phyloP scores from a whole-genome alignment of 2,113 vertebrate genomes.

The Microtus montanus region DNA sequence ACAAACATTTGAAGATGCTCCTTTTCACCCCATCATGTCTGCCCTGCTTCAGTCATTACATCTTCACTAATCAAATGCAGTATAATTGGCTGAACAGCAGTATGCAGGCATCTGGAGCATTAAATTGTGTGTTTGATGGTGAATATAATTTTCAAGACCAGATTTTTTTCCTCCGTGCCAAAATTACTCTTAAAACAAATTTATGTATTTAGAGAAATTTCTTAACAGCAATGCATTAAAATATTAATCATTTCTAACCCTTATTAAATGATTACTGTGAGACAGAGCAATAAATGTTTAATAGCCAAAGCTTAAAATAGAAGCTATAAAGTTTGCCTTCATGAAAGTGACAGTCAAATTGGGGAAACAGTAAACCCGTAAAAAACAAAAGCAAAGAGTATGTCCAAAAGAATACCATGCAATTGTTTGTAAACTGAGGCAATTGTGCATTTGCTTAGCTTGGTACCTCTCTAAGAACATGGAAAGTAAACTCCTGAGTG shows the following conservation, averaged over 20 bases:
- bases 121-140: neutral
- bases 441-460: fast-evolving
- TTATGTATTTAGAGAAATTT: slow-evolving; percentile 61
- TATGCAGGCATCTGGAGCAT: neutral
- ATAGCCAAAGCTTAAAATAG: slow-evolving; percentile 41
- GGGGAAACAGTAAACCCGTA: neutral
- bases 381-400: neutral
- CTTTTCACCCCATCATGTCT: neutral
- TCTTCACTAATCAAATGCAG: neutral
- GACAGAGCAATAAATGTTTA: slow-evolving; percentile 65
- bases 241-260: slow-evolving; percentile 58
- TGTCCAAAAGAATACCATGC: neutral
- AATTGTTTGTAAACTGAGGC: neutral
- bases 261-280: slow-evolving; percentile 71
- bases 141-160: slow-evolving; percentile 37
- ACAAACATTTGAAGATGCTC: neutral
- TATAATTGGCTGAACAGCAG: neutral
- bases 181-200: slow-evolving; percentile 56
- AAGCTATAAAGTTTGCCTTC: slow-evolving; percentile 49
- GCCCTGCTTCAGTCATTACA: neutral
- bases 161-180: neutral
- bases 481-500: neutral
- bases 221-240: slow-evolving; percentile 63
- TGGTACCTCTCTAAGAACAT: neutral
- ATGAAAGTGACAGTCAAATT: slow-evolving; percentile 13